Percentiles rank a stretch among this genome's conserved stretches.
Evolutionary conservation across 53 echinoderm and acorn worm species (phyloP).

Genomic region (Holothuria scabra): DNA sequence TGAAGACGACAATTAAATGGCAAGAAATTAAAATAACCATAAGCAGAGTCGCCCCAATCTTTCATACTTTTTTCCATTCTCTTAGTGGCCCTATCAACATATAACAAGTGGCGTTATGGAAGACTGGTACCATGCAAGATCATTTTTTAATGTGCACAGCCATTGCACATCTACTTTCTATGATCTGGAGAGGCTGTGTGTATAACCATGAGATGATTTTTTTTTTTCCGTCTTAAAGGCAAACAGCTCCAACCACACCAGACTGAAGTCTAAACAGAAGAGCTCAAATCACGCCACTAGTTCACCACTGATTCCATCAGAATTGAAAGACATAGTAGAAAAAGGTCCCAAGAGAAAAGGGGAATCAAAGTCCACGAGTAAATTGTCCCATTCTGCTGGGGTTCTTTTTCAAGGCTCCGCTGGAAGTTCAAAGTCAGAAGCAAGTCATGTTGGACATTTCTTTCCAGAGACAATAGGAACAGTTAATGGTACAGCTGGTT

Average conservation of each 20-base stretch:
- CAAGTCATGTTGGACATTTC: background rate
- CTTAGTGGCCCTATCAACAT: too few species aligned
- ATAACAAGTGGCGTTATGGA: too few species aligned
- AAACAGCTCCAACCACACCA: background rate
- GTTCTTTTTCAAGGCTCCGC: background rate
- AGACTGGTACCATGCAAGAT: too few species aligned
- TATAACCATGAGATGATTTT: too few species aligned
- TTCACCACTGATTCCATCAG: background rate
- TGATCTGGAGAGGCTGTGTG: too few species aligned
- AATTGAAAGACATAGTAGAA: too few species aligned
- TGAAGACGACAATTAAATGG: too few species aligned
- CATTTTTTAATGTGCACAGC: too few species aligned
- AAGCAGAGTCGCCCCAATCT: too few species aligned
- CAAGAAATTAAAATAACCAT: too few species aligned
- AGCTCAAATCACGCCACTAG: background rate
- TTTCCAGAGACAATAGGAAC: constrained; percentile 21
- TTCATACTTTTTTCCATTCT: too few species aligned
- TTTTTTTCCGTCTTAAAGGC: background rate
- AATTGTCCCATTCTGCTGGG: background rate
- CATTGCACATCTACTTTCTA: too few species aligned
- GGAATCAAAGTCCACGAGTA: background rate
- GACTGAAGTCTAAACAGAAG: background rate
- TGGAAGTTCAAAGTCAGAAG: background rate
- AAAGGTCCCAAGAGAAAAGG: constrained; percentile 6
- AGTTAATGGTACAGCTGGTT: background rate